These are phyloP conservation scores for Rhinolophus sinicus DNA, from an alignment of 2,113 vertebrate genomes.

Conservation along the genomic window DNA sequence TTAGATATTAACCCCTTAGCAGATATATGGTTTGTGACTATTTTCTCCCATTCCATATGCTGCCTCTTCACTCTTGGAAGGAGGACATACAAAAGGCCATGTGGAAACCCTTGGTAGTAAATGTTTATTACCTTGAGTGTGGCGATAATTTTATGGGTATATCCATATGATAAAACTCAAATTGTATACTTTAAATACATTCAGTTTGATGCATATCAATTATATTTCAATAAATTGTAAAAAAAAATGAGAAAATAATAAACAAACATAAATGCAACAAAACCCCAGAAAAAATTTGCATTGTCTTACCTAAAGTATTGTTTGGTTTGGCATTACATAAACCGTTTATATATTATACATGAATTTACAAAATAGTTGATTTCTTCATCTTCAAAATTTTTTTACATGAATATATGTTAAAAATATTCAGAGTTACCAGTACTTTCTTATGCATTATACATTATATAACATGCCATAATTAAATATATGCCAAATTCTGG, in stretches of 20 bases:
- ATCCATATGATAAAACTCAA: background rate
- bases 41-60: background rate
- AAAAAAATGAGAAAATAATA: background rate
- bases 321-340: background rate
- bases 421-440: background rate
- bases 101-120: background rate
- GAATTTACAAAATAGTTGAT: background rate
- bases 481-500: background rate
- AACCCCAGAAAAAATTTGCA: background rate
- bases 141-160: background rate
- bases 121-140: background rate
- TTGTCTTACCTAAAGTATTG: background rate
- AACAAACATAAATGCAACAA: background rate
- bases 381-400: constrained; percentile 45
- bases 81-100: background rate
- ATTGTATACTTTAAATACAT: background rate
- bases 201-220: background rate
- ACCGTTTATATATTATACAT: background rate
- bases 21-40: background rate
- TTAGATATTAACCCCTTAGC: background rate
- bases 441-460: constrained; percentile 29
- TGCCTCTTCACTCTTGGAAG: background rate
- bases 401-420: background rate
- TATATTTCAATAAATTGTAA: background rate
- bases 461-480: constrained; percentile 4